phyloP scores from a whole-genome alignment of 2,888 invertebrate species.

The Didymodactylos carnosus region DNA sequence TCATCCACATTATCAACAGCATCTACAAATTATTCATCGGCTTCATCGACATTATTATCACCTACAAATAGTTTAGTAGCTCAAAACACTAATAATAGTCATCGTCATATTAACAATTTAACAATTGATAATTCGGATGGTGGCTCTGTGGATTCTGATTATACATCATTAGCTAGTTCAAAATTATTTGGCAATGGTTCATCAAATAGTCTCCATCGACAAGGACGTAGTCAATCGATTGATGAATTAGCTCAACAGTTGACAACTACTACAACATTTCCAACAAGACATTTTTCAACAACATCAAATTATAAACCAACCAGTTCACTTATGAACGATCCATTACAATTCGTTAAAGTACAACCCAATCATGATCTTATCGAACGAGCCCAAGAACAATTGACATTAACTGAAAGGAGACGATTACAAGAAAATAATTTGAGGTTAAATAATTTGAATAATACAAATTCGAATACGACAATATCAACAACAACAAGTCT shows the following conservation, averaged over 20 bases:
- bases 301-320: background rate
- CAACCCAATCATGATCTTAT: background rate
- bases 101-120: no score
- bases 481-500: no score
- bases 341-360: background rate
- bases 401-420: background rate
- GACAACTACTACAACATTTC: background rate
- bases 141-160: background rate
- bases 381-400: background rate
- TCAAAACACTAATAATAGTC: no score
- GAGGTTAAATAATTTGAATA: background rate
- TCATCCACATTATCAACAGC: no score
- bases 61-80: no score
- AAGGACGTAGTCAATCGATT: background rate
- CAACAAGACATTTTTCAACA: background rate
- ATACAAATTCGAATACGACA: no score
- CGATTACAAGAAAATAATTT: background rate
- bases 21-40: no score
- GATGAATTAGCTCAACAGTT: background rate
- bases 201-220: background rate
- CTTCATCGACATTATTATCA: no score
- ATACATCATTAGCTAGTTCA: background rate
- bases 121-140: background rate
- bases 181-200: background rate
- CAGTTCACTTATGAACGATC: background rate